Percentiles rank a stretch among this genome's conserved stretches.
Evolutionary conservation across 1,140 invertebrate genomes (phyloP).

Genomic region (Monochamus saltuarius): DNA sequence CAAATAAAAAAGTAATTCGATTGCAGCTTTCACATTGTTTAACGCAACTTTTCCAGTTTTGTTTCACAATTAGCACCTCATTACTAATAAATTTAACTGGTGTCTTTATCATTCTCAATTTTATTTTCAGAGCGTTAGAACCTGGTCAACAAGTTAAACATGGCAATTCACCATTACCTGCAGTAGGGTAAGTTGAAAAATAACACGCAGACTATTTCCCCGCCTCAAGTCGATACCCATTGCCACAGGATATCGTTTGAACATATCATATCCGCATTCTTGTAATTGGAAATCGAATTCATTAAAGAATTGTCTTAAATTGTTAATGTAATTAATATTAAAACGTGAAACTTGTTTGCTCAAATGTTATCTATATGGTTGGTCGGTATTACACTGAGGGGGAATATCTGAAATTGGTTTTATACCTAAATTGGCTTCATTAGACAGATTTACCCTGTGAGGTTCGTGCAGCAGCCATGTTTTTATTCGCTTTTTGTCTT

Average conservation of each 20-base stretch:
- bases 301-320: no score
- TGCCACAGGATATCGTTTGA: no score
- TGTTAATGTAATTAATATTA: no score
- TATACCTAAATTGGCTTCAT: not conserved
- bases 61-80: constrained; percentile 4
- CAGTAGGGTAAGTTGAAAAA: constrained; percentile 48
- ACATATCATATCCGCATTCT: no score
- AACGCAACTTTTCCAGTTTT: not conserved
- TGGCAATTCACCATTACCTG: constrained; percentile 52
- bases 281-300: no score
- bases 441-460: constrained; percentile 2
- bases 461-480: constrained; percentile 18
- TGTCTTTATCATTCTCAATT: constrained; percentile 19
- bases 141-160: constrained; percentile 51
- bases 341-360: no score
- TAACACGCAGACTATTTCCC: not conserved
- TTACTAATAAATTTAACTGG: constrained; percentile 10
- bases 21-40: no score
- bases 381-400: not conserved
- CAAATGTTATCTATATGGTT: not conserved
- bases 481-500: not conserved
- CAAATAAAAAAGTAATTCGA: no score
- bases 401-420: not conserved
- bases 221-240: no score
- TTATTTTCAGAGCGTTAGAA: constrained; percentile 53